Evolutionary conservation across 2,888 invertebrate genomes (phyloP).

Genomic region (Tetragnatha montana): DNA sequence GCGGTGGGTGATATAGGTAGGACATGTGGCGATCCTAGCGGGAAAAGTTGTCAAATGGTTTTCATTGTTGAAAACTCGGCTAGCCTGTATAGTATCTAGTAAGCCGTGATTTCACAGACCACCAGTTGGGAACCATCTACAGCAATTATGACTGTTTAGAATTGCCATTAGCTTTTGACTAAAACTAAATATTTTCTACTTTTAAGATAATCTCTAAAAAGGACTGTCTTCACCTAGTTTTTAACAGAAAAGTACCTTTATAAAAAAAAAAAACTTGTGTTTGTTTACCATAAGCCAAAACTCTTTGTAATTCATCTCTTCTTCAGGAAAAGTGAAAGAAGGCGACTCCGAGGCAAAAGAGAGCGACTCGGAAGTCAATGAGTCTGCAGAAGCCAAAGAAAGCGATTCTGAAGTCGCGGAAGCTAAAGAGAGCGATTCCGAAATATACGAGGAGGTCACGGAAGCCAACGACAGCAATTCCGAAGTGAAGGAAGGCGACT

Average conservation of each 20-base stretch:
- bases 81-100: no score
- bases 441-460: neutral
- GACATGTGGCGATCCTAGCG: no score
- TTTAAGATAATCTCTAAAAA: neutral
- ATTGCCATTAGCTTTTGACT: no score
- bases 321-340: constrained; percentile 56
- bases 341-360: constrained; percentile 39
- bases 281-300: no score
- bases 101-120: no score
- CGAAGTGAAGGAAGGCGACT: neutral
- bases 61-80: no score
- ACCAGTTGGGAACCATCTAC: no score
- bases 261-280: neutral
- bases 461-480: neutral
- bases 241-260: neutral
- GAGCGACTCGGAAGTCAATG: neutral
- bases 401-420: neutral
- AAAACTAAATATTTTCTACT: no score
- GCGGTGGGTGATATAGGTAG: no score
- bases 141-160: no score
- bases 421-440: neutral
- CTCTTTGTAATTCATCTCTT: neutral
- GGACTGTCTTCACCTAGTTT: neutral
- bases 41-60: no score
- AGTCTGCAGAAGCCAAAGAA: neutral